phyloP scores from a whole-genome alignment of 2,113 vertebrate species.

The Xiphophorus maculatus region DNA sequence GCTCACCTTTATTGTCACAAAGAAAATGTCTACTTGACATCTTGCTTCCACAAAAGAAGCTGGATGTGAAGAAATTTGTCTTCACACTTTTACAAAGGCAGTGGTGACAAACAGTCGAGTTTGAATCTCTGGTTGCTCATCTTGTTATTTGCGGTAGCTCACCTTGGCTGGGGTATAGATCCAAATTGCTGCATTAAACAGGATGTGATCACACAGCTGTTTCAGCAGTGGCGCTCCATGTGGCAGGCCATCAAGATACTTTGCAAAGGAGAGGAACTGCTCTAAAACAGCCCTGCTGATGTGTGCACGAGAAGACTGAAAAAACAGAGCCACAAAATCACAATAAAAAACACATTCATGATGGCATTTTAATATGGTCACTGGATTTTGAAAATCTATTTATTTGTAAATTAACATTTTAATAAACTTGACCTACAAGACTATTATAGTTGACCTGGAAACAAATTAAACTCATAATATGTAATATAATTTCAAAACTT shows the following conservation, averaged over 20 bases:
- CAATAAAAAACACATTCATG: neutral
- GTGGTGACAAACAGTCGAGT: neutral
- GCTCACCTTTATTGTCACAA: neutral
- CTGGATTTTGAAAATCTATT: neutral
- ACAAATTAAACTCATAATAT: too few relatives aligned
- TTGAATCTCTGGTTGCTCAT: neutral
- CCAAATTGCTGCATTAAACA: slow-evolving; percentile 99
- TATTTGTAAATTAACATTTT: too few relatives aligned
- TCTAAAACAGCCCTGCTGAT: slow-evolving; percentile 96
- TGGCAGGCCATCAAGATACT: slow-evolving; percentile 93
- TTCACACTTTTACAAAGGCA: neutral
- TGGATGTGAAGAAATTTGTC: neutral
- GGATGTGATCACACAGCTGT: slow-evolving; percentile 97
- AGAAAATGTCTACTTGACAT: neutral
- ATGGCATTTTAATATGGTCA: neutral
- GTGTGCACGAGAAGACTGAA: slow-evolving; percentile 92
- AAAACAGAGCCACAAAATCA: slow-evolving; percentile 20
- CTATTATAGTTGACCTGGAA: too few relatives aligned
- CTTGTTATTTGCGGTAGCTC: slow-evolving; percentile 40
- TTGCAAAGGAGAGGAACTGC: slow-evolving; percentile 96
- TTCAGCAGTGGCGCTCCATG: slow-evolving; percentile 95
- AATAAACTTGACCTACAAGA: too few relatives aligned
- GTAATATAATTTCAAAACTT: too few relatives aligned
- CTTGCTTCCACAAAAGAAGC: neutral
- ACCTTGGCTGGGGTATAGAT: slow-evolving; percentile 98